A percentile compares a stretch with the other conserved stretches of the same genome.
Evolutionary conservation across 2,888 invertebrate species (phyloP).

Genomic region (Blastobasis lacticolella): DNA sequence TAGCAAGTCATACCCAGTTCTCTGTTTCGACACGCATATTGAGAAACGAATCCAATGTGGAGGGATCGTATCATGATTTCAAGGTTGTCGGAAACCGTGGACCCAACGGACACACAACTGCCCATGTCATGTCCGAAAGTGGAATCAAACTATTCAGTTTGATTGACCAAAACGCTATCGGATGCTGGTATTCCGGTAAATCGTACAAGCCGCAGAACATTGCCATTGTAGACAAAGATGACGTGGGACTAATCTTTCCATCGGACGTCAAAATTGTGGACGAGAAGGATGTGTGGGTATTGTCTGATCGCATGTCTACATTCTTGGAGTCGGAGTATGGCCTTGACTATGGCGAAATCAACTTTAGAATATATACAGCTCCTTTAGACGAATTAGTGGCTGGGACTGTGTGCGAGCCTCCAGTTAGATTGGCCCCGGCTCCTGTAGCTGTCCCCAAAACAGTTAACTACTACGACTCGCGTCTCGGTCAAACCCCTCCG

Average conservation of each 20-base stretch:
- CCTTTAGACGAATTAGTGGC: conserved; percentile 78
- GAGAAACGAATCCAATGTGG: conserved; percentile 78
- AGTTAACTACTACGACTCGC: conserved; percentile 1
- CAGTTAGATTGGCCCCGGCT: not conserved
- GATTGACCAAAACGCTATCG: conserved; percentile 86
- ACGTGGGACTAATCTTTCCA: conserved; percentile 84
- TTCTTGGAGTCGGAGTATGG: conserved; percentile 76
- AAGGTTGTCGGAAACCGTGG: conserved; percentile 78
- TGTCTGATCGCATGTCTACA: conserved; percentile 88
- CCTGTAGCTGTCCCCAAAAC: not conserved
- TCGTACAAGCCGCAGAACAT: conserved; percentile 79
- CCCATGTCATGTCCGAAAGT: conserved; percentile 82
- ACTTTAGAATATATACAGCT: conserved; percentile 84
- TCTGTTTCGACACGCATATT: conserved; percentile 84
- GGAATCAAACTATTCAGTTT: conserved; percentile 85
- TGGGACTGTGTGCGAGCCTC: conserved; percentile 82
- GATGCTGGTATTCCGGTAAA: conserved; percentile 84
- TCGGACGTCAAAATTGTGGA: conserved; percentile 85
- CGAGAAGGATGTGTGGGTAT: conserved; percentile 83
- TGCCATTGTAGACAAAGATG: conserved; percentile 82
- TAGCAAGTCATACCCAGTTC: conserved; percentile 86
- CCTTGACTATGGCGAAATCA: conserved; percentile 83
- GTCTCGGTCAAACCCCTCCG: conserved; percentile 6
- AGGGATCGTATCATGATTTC: conserved; percentile 82
- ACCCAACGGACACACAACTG: conserved; percentile 79